Conservation (phyloP, 2,113 vertebrate genomes). For the Blennius ocellaris region DNA sequence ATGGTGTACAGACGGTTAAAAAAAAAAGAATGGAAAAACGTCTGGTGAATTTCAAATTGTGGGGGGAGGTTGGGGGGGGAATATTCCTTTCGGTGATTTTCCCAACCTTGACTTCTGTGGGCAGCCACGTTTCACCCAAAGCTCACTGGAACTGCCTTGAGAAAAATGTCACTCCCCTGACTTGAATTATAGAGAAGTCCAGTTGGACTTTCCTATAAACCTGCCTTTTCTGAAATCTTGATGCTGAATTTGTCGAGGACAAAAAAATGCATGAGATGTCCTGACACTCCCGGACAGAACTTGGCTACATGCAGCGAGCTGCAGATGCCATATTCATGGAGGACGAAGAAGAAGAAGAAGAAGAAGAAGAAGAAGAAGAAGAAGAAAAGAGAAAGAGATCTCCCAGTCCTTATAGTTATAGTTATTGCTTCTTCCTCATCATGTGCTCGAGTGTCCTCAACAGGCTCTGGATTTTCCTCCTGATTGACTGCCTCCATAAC, state of each 20-base stretch:
- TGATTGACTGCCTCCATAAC: constrained; percentile 75
- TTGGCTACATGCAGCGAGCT: constrained; percentile 19
- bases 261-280: constrained; percentile 54
- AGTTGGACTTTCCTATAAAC: constrained; percentile 40
- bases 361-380: neutral
- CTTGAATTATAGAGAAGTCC: constrained; percentile 50
- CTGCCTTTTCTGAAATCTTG: constrained; percentile 15
- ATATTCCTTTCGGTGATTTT: constrained; percentile 38
- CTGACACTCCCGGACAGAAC: constrained; percentile 12
- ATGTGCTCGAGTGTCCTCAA: constrained; percentile 61
- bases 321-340: constrained; percentile 19
- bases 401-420: constrained; percentile 17
- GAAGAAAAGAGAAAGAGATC: constrained; percentile 18
- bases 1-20: constrained; percentile 26
- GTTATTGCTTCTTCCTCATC: constrained; percentile 56
- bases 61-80: neutral
- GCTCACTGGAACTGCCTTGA: constrained; percentile 24
- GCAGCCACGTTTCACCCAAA: constrained; percentile 21
- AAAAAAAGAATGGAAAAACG: constrained; percentile 5
- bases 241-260: constrained; percentile 4
- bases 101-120: constrained; percentile 59
- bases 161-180: constrained; percentile 46
- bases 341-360: neutral
- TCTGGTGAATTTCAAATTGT: constrained; percentile 62
- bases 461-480: constrained; percentile 49